A percentile compares a stretch with the other conserved stretches of the same genome.
Conservation (phyloP, 2,888 invertebrate species). For the Amblyjoppa fuscipennis region DNA sequence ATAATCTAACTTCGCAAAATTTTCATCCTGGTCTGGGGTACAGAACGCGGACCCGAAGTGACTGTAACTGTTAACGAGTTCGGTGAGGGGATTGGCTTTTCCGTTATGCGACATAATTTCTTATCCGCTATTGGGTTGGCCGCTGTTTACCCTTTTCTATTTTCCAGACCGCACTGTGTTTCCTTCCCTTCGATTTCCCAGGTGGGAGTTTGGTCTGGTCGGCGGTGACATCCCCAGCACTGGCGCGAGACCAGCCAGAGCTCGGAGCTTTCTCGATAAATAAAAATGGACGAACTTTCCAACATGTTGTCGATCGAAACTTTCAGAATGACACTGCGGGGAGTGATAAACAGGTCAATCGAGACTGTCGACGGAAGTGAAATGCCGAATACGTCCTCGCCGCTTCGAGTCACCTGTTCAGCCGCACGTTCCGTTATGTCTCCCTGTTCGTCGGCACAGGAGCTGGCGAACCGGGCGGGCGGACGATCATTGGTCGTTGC, state of each 20-base stretch:
- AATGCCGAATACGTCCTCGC: too few relatives aligned
- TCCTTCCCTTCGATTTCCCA: background rate
- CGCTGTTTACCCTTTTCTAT: conserved; percentile 3
- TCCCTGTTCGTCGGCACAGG: background rate
- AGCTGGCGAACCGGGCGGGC: background rate
- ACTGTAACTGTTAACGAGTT: conserved; percentile 36
- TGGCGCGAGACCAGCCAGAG: background rate
- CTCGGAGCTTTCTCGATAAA: too few relatives aligned
- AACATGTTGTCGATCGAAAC: background rate
- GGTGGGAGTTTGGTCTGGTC: background rate
- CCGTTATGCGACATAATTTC: background rate
- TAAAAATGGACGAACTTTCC: background rate
- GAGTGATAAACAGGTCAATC: background rate
- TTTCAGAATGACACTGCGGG: background rate
- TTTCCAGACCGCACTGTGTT: background rate
- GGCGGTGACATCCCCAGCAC: background rate
- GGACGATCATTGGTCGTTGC: conserved; percentile 38
- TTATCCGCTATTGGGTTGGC: background rate
- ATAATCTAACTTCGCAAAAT: conserved; percentile 61
- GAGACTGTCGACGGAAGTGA: too few relatives aligned
- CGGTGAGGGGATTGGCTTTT: background rate
- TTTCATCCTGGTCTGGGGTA: conserved; percentile 36
- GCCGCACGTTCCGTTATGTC: background rate
- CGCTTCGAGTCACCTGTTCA: background rate
- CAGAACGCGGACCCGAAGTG: conserved; percentile 9